These are phyloP conservation scores for Tribolium madens DNA, from an alignment of 1,140 invertebrate genomes.

Conservation along the genomic window DNA sequence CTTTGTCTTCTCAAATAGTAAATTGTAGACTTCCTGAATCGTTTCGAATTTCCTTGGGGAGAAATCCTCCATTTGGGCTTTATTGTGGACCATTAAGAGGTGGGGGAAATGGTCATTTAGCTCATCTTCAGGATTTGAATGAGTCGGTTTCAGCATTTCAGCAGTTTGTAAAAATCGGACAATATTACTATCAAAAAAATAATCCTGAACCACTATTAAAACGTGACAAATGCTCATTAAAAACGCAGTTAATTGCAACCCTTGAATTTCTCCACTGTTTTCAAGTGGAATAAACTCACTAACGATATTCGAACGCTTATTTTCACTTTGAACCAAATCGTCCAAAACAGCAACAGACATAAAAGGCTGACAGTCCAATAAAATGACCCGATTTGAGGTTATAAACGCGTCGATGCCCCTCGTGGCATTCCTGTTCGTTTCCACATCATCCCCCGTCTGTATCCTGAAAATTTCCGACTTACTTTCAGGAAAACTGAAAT, in stretches of 20 bases:
- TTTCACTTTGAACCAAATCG: slow-evolving; percentile 67
- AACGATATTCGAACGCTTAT: slow-evolving; percentile 67
- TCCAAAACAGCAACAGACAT: slow-evolving; percentile 76
- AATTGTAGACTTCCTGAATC: slow-evolving; percentile 77
- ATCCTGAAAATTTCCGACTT: slow-evolving; percentile 68
- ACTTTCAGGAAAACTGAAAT: slow-evolving; percentile 52
- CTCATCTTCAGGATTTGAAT: slow-evolving; percentile 75
- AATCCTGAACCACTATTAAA: slow-evolving; percentile 87
- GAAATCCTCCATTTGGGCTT: slow-evolving; percentile 78
- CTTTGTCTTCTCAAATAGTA: slow-evolving; percentile 78
- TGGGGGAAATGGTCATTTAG: slow-evolving; percentile 81
- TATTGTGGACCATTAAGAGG: slow-evolving; percentile 82
- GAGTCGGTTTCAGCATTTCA: slow-evolving; percentile 88
- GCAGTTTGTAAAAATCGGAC: slow-evolving; percentile 82
- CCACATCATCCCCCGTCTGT: slow-evolving; percentile 69
- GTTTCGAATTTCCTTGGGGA: slow-evolving; percentile 72
- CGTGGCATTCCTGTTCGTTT: slow-evolving; percentile 69
- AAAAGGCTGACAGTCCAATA: slow-evolving; percentile 73
- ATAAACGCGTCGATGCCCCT: slow-evolving; percentile 74
- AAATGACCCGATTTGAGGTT: slow-evolving; percentile 72
- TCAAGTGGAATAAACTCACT: slow-evolving; percentile 74
- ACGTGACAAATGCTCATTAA: slow-evolving; percentile 91
- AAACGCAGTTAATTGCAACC: slow-evolving; percentile 85
- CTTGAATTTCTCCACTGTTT: slow-evolving; percentile 78
- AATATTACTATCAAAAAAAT: slow-evolving; percentile 83